These are phyloP conservation scores for Conus betulinus DNA, from an alignment of 1,140 invertebrate species.

Conservation along the genomic window DNA sequence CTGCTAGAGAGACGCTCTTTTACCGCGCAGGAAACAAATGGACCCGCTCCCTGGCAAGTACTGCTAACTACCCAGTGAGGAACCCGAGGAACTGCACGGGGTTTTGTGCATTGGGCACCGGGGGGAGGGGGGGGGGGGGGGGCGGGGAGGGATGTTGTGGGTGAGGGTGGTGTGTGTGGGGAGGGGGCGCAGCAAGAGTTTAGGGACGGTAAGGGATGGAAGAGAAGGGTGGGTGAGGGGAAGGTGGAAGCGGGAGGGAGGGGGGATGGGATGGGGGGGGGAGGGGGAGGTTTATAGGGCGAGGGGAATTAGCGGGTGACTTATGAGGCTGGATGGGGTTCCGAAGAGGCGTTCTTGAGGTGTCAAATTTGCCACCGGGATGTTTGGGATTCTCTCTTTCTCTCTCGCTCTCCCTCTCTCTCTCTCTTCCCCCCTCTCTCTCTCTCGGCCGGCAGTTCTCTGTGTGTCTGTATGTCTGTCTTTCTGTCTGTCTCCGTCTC, in stretches of 20 bases:
- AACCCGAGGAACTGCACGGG: no score
- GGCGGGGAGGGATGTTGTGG: no score
- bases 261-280: background rate
- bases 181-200: no score
- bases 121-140: no score
- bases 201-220: no score
- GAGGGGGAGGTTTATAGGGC: background rate
- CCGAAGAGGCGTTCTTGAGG: background rate
- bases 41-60: background rate
- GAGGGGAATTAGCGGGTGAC: background rate
- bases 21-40: background rate
- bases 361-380: background rate
- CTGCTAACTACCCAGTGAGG: background rate
- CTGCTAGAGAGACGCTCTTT: background rate
- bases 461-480: background rate
- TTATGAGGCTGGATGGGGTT: background rate
- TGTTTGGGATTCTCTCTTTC: background rate
- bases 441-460: background rate
- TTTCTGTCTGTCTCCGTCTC: background rate
- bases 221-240: no score
- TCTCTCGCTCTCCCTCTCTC: background rate
- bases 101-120: no score
- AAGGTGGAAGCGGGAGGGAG: background rate
- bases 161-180: no score
- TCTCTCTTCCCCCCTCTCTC: background rate